Conservation (phyloP, 2,888 invertebrate species). For the Muscina levida region DNA sequence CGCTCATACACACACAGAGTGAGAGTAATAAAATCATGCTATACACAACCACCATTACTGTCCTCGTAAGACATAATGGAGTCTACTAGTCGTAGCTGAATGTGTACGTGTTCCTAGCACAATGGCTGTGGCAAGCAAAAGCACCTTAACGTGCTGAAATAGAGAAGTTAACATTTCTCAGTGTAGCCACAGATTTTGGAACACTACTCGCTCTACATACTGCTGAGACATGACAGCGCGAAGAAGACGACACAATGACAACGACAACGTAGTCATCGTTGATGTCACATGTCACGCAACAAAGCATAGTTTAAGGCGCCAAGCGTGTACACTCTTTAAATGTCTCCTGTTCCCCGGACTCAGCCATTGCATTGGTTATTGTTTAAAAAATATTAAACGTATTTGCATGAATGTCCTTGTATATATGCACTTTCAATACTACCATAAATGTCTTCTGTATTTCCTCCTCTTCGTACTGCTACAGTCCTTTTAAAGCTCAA, state of each 20-base stretch:
- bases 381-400: neutral
- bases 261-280: conserved; percentile 39
- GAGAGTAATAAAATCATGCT: conserved; percentile 13
- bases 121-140: neutral
- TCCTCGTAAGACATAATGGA: conserved; percentile 2
- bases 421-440: conserved; percentile 30
- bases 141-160: neutral
- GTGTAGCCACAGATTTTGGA: neutral
- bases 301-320: conserved; percentile 30
- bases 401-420: conserved; percentile 43
- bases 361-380: neutral
- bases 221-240: neutral
- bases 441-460: conserved; percentile 16
- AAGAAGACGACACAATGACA: neutral
- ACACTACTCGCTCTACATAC: too few species aligned
- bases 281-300: conserved; percentile 67
- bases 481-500: neutral
- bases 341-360: neutral
- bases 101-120: conserved; percentile 10
- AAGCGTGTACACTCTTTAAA: conserved; percentile 36
- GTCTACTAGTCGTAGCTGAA: neutral
- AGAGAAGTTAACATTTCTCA: neutral
- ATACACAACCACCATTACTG: neutral
- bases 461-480: neutral
- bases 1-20: too few species aligned